phyloP scores from a whole-genome alignment of 2,797 vertebrate genomes.

The Falco biarmicus region DNA sequence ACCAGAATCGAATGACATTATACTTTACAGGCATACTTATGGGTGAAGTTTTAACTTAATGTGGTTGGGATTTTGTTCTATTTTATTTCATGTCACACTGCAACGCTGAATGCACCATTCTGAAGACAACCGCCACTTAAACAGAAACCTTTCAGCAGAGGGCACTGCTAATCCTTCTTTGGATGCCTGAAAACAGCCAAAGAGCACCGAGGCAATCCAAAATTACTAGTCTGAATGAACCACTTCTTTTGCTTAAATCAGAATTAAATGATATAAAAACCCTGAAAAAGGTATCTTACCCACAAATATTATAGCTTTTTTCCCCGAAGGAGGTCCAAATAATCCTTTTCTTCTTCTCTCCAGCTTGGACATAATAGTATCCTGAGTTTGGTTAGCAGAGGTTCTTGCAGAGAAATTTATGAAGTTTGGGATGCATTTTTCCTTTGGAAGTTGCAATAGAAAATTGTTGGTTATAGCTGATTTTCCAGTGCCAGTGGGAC shows the following conservation, averaged over 20 bases:
- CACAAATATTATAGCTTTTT: slow-evolving; percentile 89
- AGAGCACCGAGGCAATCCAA: not conserved
- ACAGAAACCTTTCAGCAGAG: not conserved
- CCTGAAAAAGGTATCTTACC: slow-evolving; percentile 77
- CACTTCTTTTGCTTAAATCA: not conserved
- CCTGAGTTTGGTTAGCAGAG: slow-evolving; percentile 91
- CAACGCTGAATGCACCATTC: not conserved
- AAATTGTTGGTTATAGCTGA: slow-evolving; percentile 90
- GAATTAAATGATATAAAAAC: not conserved
- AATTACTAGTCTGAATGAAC: not conserved
- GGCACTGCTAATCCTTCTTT: not conserved
- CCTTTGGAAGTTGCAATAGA: slow-evolving; percentile 87
- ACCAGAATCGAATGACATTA: not conserved
- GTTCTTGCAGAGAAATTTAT: slow-evolving; percentile 95
- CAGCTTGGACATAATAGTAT: slow-evolving; percentile 93
- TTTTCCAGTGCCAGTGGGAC: slow-evolving; percentile 94
- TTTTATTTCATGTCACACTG: not conserved
- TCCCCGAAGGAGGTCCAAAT: slow-evolving; percentile 89
- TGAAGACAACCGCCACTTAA: not conserved
- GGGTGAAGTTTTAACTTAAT: not conserved
- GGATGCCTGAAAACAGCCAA: not conserved
- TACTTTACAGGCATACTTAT: not conserved
- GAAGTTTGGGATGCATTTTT: slow-evolving; percentile 85
- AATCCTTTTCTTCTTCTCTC: slow-evolving; percentile 89
- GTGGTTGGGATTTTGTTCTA: not conserved